Base-by-base conservation (phyloP, 2,888 invertebrate genomes). In the Ypsolopha sequella region DNA sequence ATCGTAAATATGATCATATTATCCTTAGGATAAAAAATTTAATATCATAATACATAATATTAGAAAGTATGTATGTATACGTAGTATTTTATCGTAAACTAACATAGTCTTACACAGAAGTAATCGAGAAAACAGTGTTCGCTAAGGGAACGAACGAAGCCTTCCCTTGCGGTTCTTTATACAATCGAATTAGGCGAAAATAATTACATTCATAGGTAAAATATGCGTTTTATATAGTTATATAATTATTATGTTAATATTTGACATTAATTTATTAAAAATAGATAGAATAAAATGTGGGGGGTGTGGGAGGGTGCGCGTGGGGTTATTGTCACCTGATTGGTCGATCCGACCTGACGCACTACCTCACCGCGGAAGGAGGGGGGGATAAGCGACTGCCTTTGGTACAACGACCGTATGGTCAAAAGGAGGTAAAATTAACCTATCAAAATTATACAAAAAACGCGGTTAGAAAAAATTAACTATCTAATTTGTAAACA, bases 141-240 rank as follows among this genome's bases (percentile, higher is more conserved):
- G 74, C 86, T 84, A 86, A 77, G 70, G 73, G 79, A 85, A 84
- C 77, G 68, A 73, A 24, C 80, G 80, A 74, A 76, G 77, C 77
- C 68, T 76, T 77, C 71, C 71, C 80, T 79, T 79, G 72, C 77
- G 72, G 80, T 84, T 80, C 82, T 81, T 85, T 84, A 85, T 84
- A 86, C 85, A 84, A 82, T 84, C 79, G 82, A 84, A 84, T 82
- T 80, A 86, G 85, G 84, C 84, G 69, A 86, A 84, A 84, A 80
- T 80, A 82, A 86, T 84, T 80, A 82, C 79, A 84, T 85, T 80
- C 71, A 82, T 81, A 84, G 79, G 71, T 86, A 84, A 84, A 85
- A 81, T 84, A 86, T 80, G 84, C 78, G 62, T 77, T 74, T 74
- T 80, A 76, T 77, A 78, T 78, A 80, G 75, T 84, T 80, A 76